Evolutionary conservation across 2,113 vertebrate genomes (phyloP).

Genomic region (Hemicordylus capensis): DNA sequence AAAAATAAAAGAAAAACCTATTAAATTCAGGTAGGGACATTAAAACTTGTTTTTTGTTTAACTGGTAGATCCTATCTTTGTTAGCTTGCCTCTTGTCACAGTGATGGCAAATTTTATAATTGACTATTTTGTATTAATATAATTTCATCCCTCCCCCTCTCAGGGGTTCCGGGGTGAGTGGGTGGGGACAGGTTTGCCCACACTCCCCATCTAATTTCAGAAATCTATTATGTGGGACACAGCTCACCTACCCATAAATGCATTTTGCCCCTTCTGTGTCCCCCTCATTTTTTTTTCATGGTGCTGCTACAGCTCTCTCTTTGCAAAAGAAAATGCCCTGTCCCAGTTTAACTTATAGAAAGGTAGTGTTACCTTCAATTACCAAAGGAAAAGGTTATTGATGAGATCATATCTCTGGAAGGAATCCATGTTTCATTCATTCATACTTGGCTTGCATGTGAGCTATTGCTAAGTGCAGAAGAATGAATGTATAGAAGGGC

Average conservation of each 20-base stretch:
- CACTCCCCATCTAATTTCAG: too few species aligned
- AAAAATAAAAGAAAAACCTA: slow-evolving; percentile 45
- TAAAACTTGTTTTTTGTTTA: slow-evolving; percentile 69
- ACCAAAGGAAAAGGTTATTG: slow-evolving; percentile 26
- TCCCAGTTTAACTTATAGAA: slow-evolving; percentile 36
- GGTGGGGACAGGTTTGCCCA: too few species aligned
- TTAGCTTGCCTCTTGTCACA: slow-evolving; percentile 40
- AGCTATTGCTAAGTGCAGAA: slow-evolving; percentile 18
- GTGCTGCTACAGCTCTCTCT: too few species aligned
- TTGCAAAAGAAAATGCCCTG: slow-evolving; percentile 27
- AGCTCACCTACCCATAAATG: too few species aligned
- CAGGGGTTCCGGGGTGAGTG: too few species aligned
- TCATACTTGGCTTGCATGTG: slow-evolving; percentile 11
- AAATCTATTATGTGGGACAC: too few species aligned
- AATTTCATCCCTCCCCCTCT: too few species aligned
- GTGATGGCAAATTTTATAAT: slow-evolving; percentile 35
- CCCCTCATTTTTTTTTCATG: too few species aligned
- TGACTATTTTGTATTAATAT: slow-evolving; percentile 29
- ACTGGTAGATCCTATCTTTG: not conserved
- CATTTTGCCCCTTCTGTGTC: too few species aligned
- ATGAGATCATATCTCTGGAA: slow-evolving; percentile 33
- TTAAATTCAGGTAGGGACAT: slow-evolving; percentile 65
- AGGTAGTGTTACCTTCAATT: not conserved
- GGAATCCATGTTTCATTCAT: slow-evolving; percentile 7
- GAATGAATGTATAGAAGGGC: not conserved